Percentiles rank a stretch among this genome's conserved stretches.
phyloP scores from a whole-genome alignment of 2,113 vertebrate species.

The Morphnarchus princeps region DNA sequence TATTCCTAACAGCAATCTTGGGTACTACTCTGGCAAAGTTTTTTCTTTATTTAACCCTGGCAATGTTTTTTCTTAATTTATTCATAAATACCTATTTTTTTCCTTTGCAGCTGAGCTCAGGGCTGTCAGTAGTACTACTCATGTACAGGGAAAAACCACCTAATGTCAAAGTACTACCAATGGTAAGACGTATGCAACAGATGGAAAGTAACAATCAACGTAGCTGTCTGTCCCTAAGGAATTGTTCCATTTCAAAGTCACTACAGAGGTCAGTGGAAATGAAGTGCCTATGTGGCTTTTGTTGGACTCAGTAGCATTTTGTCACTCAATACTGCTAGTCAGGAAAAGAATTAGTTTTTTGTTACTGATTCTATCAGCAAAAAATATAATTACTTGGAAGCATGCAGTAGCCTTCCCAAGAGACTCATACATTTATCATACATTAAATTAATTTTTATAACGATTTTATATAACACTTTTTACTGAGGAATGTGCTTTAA shows the following conservation, averaged over 20 bases:
- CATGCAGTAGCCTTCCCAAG: background rate
- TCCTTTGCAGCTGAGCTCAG: background rate
- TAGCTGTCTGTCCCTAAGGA: background rate
- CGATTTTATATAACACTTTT: background rate
- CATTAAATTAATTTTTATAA: background rate
- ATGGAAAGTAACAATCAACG: background rate
- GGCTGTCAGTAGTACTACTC: background rate
- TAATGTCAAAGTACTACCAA: background rate
- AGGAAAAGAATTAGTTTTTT: background rate
- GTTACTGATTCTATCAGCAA: background rate
- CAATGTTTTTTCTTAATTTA: background rate
- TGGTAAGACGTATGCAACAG: background rate
- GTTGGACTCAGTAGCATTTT: background rate
- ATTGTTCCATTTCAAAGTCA: background rate
- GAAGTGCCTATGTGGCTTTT: background rate
- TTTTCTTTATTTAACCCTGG: background rate
- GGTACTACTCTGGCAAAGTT: background rate
- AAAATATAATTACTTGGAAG: background rate
- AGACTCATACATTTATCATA: background rate
- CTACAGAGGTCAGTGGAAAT: background rate
- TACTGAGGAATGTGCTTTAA: background rate
- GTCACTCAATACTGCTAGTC: background rate
- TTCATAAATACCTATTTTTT: background rate
- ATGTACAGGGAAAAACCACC: rapidly evolving
- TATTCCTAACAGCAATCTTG: background rate